Evolutionary conservation across 2,888 invertebrate species (phyloP).

Genomic region (Steromphala cineraria): DNA sequence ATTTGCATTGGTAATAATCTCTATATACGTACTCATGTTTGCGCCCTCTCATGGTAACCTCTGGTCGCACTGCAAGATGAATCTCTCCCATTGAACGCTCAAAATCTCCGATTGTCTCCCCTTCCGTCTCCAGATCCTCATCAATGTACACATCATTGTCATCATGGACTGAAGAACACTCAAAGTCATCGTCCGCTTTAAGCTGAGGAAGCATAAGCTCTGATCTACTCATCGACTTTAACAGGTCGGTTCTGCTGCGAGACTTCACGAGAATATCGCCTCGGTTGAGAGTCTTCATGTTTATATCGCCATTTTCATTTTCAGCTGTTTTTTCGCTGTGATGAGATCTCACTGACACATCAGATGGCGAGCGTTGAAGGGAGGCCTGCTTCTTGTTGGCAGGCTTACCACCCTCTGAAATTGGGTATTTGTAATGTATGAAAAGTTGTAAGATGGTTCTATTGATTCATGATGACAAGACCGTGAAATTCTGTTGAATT

Average conservation of each 20-base stretch:
- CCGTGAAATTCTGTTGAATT: too few species aligned
- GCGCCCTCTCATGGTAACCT: background rate
- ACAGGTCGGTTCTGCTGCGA: conserved; percentile 1
- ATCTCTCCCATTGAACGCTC: conserved; percentile 11
- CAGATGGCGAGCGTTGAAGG: background rate
- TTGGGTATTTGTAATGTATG: too few species aligned
- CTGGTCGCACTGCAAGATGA: background rate
- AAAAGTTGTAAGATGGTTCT: too few species aligned
- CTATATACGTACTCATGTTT: background rate
- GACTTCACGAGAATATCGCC: background rate
- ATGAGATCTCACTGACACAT: background rate
- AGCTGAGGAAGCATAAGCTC: background rate
- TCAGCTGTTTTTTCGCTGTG: background rate
- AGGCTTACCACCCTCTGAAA: background rate
- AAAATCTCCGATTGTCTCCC: background rate
- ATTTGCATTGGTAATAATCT: too few species aligned
- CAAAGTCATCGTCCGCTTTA: background rate
- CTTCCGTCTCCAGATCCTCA: background rate
- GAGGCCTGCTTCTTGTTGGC: background rate
- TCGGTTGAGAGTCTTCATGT: background rate
- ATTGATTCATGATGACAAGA: too few species aligned
- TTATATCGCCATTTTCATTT: background rate
- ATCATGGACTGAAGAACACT: background rate
- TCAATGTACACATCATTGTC: background rate
- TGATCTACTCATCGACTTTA: background rate